Conservation (phyloP, 2,888 invertebrate genomes). For the Caenorhabditis sp. region DNA sequence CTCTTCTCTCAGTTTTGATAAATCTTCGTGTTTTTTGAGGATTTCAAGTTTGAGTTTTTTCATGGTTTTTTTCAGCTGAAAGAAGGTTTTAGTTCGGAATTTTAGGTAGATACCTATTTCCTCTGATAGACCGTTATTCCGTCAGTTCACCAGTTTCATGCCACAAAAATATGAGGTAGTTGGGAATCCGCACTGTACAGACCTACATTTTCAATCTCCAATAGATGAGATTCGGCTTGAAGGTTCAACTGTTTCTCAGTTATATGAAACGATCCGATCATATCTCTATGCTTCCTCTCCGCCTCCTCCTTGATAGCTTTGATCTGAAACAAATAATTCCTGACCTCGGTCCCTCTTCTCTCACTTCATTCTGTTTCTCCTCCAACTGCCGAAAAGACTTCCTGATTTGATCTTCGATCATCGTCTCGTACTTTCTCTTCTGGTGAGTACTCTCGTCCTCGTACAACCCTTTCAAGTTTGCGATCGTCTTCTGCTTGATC, state of each 20-base stretch:
- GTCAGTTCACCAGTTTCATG: too few species aligned
- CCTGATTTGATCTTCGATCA: constrained; percentile 68
- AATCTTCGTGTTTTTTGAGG: constrained; percentile 26
- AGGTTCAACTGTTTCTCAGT: constrained; percentile 47
- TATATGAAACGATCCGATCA: constrained; percentile 47
- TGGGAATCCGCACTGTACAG: too few species aligned
- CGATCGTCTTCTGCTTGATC: constrained; percentile 62
- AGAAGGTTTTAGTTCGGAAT: neutral
- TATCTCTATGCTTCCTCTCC: constrained; percentile 32
- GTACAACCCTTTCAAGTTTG: constrained; percentile 68
- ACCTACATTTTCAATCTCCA: constrained; percentile 44
- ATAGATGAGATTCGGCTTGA: constrained; percentile 23
- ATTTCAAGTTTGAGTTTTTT: constrained; percentile 24
- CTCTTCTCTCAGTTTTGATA: constrained; percentile 35
- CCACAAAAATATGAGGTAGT: too few species aligned
- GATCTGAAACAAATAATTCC: too few species aligned
- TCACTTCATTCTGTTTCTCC: constrained; percentile 60
- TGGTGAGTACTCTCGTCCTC: constrained; percentile 63
- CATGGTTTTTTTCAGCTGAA: constrained; percentile 46
- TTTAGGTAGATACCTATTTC: too few species aligned
- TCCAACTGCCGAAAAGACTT: constrained; percentile 65
- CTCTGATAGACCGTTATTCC: too few species aligned
- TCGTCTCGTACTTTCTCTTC: constrained; percentile 63
- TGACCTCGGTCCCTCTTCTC: too few species aligned
- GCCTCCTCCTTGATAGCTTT: constrained; percentile 32